phyloP scores from a whole-genome alignment of 1,140 invertebrate genomes.

The Drosophila bipectinata region DNA sequence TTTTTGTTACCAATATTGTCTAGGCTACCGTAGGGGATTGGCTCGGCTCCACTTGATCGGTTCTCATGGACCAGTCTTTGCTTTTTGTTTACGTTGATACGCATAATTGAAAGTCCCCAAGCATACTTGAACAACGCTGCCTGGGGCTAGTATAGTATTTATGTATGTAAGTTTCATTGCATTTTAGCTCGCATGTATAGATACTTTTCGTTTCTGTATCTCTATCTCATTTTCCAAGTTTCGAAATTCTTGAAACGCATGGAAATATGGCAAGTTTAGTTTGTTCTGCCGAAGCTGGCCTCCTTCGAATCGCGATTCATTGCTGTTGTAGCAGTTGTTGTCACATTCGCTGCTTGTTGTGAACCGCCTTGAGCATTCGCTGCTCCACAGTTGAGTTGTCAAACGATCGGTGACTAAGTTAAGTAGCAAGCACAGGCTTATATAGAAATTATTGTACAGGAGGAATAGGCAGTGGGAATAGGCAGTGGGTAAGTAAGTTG shows the following conservation, averaged over 20 bases:
- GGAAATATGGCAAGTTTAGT: slow-evolving; percentile 66
- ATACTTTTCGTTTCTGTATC: slow-evolving; percentile 1
- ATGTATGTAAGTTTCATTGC: slow-evolving; percentile 59
- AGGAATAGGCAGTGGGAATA: no score
- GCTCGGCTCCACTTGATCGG: slow-evolving; percentile 59
- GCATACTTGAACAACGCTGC: slow-evolving; percentile 9
- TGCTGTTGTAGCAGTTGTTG: slow-evolving; percentile 34
- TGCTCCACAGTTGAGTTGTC: slow-evolving; percentile 74
- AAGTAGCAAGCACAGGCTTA: slow-evolving; percentile 48
- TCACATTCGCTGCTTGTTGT: slow-evolving; percentile 38
- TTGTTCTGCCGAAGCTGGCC: slow-evolving; percentile 66
- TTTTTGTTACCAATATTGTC: slow-evolving; percentile 19
- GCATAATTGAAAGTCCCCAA: slow-evolving; percentile 54
- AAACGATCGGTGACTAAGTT: slow-evolving; percentile 65
- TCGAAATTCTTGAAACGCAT: slow-evolving; percentile 80
- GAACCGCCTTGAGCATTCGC: slow-evolving; percentile 61
- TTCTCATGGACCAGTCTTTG: slow-evolving; percentile 52
- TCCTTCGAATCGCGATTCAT: slow-evolving; percentile 43
- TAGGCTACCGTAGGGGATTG: slow-evolving; percentile 25
- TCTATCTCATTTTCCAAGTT: slow-evolving; percentile 40
- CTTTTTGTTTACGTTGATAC: slow-evolving; percentile 24
- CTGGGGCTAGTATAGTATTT: slow-evolving; percentile 30
- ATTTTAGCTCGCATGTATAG: slow-evolving; percentile 23
- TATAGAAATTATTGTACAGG: slow-evolving; percentile 20
- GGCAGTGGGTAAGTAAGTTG: slow-evolving; percentile 14